These are phyloP conservation scores for Zhengitettix transpicula DNA, from an alignment of 2,888 invertebrate genomes.

Conservation along the genomic window DNA sequence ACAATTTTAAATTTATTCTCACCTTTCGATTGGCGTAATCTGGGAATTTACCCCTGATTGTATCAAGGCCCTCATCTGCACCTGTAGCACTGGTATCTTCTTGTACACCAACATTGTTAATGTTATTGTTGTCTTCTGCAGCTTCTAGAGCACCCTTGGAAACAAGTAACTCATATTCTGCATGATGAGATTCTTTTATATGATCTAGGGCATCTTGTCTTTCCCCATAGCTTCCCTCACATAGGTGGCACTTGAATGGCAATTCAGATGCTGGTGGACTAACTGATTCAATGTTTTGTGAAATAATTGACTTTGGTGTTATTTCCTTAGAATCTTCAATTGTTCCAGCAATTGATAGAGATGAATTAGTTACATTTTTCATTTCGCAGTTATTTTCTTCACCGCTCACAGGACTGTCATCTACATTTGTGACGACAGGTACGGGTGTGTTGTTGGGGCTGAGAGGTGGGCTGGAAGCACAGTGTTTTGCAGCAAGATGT, in stretches of 20 bases:
- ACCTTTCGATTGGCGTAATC: conserved; percentile 78
- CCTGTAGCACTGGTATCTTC: conserved; percentile 15
- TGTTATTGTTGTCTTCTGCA: conserved; percentile 11
- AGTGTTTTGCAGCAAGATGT: conserved; percentile 56
- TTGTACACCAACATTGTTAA: neutral
- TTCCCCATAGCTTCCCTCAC: conserved; percentile 71
- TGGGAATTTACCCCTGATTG: conserved; percentile 62
- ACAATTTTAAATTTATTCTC: conserved; percentile 13
- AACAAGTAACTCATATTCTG: conserved; percentile 67
- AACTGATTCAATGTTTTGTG: no score
- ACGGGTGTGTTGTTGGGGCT: neutral
- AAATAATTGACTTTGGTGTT: no score
- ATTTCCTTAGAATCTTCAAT: no score
- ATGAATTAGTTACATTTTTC: conserved; percentile 5
- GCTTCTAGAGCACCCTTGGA: conserved; percentile 59
- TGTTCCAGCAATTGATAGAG: no score
- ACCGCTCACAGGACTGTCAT: conserved; percentile 3
- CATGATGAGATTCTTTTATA: conserved; percentile 53
- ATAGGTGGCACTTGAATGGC: conserved; percentile 84
- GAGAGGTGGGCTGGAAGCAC: conserved; percentile 13
- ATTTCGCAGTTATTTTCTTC: neutral
- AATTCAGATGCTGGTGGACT: conserved; percentile 37
- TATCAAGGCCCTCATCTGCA: conserved; percentile 48
- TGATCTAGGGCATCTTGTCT: conserved; percentile 68
- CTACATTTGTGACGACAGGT: neutral